Conservation (phyloP, 2,888 invertebrate genomes). For the Smittia aterrima region DNA sequence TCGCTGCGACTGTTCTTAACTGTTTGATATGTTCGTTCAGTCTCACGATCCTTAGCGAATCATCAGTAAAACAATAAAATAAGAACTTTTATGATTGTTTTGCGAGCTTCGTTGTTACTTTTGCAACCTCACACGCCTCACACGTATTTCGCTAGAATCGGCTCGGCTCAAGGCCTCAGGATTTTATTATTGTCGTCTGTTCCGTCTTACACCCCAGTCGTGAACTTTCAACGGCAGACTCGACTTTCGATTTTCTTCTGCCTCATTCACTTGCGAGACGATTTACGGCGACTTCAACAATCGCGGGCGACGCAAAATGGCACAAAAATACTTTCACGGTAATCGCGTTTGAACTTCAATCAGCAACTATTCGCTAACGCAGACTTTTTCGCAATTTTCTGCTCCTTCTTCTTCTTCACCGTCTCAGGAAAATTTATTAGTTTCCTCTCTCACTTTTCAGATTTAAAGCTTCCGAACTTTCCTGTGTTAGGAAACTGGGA, state of each 20-base stretch:
- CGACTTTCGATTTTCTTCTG: not conserved
- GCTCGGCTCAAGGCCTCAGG: not conserved
- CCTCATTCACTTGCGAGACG: not conserved
- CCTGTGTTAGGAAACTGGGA: not conserved
- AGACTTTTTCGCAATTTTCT: constrained; percentile 2
- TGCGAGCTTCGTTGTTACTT: not conserved
- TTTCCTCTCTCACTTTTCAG: not conserved
- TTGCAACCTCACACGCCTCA: not conserved
- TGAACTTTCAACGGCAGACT: not conserved
- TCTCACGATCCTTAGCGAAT: not conserved
- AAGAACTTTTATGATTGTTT: not conserved
- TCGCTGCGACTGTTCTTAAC: not conserved
- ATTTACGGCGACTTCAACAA: not conserved
- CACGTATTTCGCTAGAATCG: not conserved
- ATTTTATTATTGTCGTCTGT: not conserved
- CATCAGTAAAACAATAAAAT: not conserved
- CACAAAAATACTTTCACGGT: not conserved
- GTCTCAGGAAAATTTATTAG: not conserved
- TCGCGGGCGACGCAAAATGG: not conserved
- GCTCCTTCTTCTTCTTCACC: constrained; percentile 4
- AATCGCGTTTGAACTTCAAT: not conserved
- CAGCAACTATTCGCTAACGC: not conserved
- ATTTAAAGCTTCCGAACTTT: not conserved
- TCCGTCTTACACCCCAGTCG: not conserved
- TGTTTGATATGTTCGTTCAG: not conserved